These are phyloP conservation scores for Theretra japonica DNA, from an alignment of 2,888 invertebrate species.

Conservation along the genomic window DNA sequence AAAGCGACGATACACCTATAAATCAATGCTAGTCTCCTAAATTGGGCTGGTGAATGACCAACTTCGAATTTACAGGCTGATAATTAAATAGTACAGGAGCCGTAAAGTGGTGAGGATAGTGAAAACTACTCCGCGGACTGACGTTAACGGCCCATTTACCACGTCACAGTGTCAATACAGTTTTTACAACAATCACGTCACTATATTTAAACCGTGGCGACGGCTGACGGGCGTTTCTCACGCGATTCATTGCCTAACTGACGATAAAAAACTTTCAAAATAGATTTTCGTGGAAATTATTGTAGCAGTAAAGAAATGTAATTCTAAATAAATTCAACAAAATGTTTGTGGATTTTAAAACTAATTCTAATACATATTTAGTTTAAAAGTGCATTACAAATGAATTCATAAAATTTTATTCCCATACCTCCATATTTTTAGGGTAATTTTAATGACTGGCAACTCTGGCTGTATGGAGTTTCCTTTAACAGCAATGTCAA, in stretches of 20 bases:
- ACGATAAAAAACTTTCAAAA: conserved; percentile 10
- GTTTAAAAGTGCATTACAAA: too few relatives aligned
- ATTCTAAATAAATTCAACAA: too few relatives aligned
- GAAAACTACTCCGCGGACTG: conserved; percentile 24
- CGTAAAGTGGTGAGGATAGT: conserved; percentile 5
- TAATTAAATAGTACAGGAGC: conserved; percentile 21
- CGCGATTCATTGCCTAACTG: not conserved
- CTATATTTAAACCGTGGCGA: conserved; percentile 14
- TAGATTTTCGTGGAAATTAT: not conserved
- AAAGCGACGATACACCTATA: not conserved
- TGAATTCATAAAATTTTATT: too few relatives aligned
- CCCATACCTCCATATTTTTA: not conserved
- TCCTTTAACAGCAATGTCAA: conserved; percentile 11
- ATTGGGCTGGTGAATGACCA: not conserved
- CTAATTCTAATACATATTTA: too few relatives aligned
- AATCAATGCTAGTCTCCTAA: too few relatives aligned
- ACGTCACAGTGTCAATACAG: conserved; percentile 18
- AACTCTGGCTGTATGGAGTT: not conserved
- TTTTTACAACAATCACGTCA: conserved; percentile 27
- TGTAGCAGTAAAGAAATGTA: too few relatives aligned
- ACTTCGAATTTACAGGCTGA: not conserved
- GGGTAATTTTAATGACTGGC: not conserved
- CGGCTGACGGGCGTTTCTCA: conserved; percentile 18
- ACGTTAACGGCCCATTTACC: conserved; percentile 28
- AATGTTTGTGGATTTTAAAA: too few relatives aligned